phyloP scores from a whole-genome alignment of 2,113 vertebrate genomes.

The Erinaceus europaeus region DNA sequence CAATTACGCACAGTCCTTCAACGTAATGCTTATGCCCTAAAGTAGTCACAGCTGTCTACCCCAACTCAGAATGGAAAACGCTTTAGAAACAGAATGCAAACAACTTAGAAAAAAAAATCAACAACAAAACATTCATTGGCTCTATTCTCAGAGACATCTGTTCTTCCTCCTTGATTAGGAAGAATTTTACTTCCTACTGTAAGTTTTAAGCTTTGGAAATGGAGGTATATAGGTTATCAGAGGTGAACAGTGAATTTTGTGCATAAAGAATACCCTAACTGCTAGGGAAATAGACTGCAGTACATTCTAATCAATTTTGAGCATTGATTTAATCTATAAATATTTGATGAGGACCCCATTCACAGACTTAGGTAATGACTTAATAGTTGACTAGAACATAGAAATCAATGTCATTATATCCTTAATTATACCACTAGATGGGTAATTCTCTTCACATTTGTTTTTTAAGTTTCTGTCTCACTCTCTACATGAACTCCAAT shows the following conservation, averaged over 20 bases:
- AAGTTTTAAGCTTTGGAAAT: neutral
- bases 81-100: neutral
- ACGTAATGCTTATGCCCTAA: neutral
- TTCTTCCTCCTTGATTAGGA: neutral
- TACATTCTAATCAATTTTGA: neutral
- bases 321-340: neutral
- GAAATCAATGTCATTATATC: neutral
- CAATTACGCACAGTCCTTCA: constrained; percentile 18
- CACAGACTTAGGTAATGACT: neutral
- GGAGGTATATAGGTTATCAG: neutral
- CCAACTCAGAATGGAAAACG: neutral
- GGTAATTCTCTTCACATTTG: neutral
- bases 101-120: neutral
- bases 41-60: neutral
- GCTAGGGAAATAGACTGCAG: neutral
- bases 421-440: neutral
- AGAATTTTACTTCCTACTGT: too few species aligned
- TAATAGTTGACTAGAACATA: neutral
- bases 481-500: neutral
- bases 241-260: neutral
- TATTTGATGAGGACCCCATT: neutral
- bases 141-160: neutral
- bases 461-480: neutral
- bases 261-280: neutral
- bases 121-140: neutral